These are phyloP conservation scores for Heteromurus nitidus DNA, from an alignment of 2,888 invertebrate genomes.

Conservation along the genomic window DNA sequence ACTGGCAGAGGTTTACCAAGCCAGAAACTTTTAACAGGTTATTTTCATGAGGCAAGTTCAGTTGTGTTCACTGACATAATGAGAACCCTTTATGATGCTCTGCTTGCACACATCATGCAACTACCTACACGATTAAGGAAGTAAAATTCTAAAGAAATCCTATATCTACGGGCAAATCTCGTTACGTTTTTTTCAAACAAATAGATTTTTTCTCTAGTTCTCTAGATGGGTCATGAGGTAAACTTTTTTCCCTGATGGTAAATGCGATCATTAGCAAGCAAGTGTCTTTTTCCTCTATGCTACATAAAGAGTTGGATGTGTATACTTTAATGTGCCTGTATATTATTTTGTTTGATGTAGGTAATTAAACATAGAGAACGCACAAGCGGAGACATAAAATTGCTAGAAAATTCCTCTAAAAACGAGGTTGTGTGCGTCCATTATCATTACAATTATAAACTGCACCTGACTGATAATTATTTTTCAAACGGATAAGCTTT, in stretches of 20 bases:
- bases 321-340: constrained; percentile 5
- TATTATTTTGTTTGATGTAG: not conserved
- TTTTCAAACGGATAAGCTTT: constrained; percentile 37
- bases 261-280: constrained; percentile 12
- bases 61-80: not conserved
- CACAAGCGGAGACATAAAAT: constrained; percentile 7
- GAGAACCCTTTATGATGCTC: no score
- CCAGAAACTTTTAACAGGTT: not conserved
- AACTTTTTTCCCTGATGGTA: not conserved
- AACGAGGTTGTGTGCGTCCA: not conserved
- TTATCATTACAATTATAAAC: constrained; percentile 2
- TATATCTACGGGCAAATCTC: constrained; percentile 3
- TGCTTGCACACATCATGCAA: no score
- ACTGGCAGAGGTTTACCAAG: constrained; percentile 40
- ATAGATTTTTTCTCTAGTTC: constrained; percentile 1
- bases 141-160: constrained; percentile 1
- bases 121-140: constrained; percentile 12
- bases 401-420: not conserved
- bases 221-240: constrained; percentile 25
- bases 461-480: constrained; percentile 13
- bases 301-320: not conserved
- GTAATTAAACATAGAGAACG: constrained; percentile 2
- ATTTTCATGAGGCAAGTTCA: not conserved
- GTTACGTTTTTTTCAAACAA: not conserved
- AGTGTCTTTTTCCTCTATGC: not conserved